phyloP scores from a whole-genome alignment of 2,797 vertebrate species.

The Huso huso region DNA sequence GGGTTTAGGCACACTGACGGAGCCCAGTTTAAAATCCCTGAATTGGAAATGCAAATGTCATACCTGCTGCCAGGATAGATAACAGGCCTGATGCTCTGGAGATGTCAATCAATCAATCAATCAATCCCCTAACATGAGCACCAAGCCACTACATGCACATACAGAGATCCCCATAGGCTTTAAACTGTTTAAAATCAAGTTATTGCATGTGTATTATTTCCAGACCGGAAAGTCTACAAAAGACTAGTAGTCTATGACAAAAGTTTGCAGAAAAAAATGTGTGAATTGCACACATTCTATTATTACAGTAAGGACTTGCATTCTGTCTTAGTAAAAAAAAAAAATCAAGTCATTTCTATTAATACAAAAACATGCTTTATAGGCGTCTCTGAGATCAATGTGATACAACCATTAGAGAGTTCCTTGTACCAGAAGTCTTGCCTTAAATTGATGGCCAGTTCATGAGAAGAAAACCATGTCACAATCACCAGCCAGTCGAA shows the following conservation, averaged over 20 bases:
- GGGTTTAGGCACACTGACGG: background rate
- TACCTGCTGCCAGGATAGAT: constrained; percentile 1
- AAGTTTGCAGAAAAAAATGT: background rate
- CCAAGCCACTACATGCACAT: no score
- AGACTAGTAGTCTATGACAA: background rate
- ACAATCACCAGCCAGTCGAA: no score
- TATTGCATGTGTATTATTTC: background rate
- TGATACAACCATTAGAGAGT: no score
- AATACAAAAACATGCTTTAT: no score
- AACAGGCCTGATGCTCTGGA: background rate
- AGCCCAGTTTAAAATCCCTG: background rate
- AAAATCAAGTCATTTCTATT: no score
- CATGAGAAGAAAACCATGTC: no score
- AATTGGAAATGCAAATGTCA: background rate
- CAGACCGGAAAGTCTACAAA: background rate
- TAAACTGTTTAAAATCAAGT: background rate
- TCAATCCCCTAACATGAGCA: background rate
- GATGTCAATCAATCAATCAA: background rate
- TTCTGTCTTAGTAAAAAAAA: no score
- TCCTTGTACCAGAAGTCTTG: no score
- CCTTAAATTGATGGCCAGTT: no score
- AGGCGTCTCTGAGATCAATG: no score
- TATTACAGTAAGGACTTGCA: no score
- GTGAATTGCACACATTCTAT: background rate
- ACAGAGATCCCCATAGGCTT: no score